Base-by-base conservation (phyloP, 1,140 invertebrate genomes). In the Idris sp. region DNA sequence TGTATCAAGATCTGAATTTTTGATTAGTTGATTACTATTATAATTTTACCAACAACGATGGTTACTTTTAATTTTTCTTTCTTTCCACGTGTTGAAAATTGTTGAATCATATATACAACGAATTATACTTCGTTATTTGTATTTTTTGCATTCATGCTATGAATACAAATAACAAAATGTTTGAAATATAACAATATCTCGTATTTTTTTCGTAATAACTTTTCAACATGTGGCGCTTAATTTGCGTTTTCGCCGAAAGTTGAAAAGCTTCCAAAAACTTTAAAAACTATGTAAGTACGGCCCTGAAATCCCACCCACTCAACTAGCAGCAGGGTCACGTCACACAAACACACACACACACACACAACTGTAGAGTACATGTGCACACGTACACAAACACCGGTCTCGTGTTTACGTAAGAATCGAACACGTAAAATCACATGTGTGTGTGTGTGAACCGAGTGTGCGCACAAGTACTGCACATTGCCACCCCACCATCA, bases 281-380 rank as follows among this genome's bases (percentile, higher is more conserved):
- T n/a, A 10, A 62, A 54, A 71, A 71, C 56, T 71, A 61, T 62
- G 56, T 31, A 43, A 51, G 44, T 80, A 80, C 81, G 81, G 67
- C 76, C 81, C 80, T 83, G 81, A 64, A 74, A 74, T 80, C 73
- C 80, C 80, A 80, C 78, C 81, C 80, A 81, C 79, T 79, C 78
- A 73, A 40, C 76, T 49, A 64, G 59, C 78, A 67, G 79, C 81
- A 83, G 80, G 81, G 81, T 83, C 81, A 83, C 80, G 74, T 77
- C 78, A 71, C 38, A 28, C 53, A 8, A 38, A 30, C 71, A 48
- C 56, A 15, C 41, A 9, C 33, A 30, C 71, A 48, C 56, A 15
- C 41, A 9, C 33, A 26, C 30, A 15, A 56, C 44, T 38, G 28
- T n/a, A 2, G n/a, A 9, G 6, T 62, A 46, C 51, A 59, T 53